Evolutionary conservation across 2,113 vertebrate species (phyloP).

Genomic region (Malurus cyaneus): DNA sequence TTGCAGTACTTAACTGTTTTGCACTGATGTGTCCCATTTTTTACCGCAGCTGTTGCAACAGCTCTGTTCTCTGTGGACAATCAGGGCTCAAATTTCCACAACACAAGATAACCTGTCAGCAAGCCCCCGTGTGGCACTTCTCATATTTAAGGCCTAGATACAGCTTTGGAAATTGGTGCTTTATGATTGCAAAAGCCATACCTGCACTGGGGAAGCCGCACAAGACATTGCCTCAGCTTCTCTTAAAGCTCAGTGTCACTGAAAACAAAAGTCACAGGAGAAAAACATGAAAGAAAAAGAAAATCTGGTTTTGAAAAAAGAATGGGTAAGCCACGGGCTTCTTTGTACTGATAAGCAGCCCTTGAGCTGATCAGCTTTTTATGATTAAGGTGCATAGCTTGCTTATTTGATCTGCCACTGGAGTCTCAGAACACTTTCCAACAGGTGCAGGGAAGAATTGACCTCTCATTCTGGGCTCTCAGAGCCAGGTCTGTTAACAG

Average conservation of each 20-base stretch:
- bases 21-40: not conserved
- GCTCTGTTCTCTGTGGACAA: not conserved
- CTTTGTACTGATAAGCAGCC: not conserved
- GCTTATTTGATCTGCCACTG: not conserved
- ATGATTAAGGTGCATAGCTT: not conserved
- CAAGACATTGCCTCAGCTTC: not conserved
- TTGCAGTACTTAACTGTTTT: not conserved
- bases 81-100: not conserved
- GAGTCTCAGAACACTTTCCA: not conserved
- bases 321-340: not conserved
- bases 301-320: not conserved
- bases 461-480: not conserved
- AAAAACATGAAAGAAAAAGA: not conserved
- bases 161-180: not conserved
- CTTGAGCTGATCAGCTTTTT: not conserved
- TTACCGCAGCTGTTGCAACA: constrained; percentile 17
- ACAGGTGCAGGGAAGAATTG: not conserved
- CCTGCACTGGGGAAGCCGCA: not conserved
- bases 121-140: not conserved
- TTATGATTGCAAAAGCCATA: not conserved
- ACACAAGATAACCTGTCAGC: not conserved
- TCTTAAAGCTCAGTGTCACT: not conserved
- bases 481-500: not conserved
- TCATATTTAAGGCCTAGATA: not conserved
- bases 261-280: not conserved